Percentiles rank a stretch among this genome's conserved stretches.
phyloP scores from a whole-genome alignment of 2,888 invertebrate species.

The Thyatira batis region DNA sequence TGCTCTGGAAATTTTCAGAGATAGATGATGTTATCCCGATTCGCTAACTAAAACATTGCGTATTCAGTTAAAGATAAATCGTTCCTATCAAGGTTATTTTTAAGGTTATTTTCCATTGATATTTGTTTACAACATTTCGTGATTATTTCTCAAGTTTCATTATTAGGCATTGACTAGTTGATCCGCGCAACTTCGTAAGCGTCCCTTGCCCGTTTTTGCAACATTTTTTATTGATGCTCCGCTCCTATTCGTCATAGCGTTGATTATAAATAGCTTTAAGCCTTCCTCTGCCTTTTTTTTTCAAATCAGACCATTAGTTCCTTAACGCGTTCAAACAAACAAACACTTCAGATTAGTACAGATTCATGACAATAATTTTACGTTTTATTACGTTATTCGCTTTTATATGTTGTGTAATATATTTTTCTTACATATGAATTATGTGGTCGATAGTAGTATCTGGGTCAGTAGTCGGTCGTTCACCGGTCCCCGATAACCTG shows the following conservation, averaged over 20 bases:
- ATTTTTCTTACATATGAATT: conserved; percentile 3
- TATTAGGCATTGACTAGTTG: too few species aligned
- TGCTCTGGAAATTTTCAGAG: not conserved
- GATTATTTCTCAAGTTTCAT: not conserved
- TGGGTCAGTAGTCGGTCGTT: conserved; percentile 43
- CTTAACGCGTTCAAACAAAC: too few species aligned
- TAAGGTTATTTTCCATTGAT: not conserved
- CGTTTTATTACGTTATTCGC: not conserved
- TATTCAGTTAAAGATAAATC: not conserved
- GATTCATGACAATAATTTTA: not conserved
- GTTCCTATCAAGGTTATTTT: not conserved
- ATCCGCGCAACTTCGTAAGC: too few species aligned
- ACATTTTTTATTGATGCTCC: too few species aligned
- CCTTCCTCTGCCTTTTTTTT: too few species aligned
- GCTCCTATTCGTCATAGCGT: too few species aligned
- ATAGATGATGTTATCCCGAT: not conserved
- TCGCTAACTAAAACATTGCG: not conserved
- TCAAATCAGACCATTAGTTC: too few species aligned
- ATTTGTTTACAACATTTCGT: not conserved
- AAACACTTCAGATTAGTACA: too few species aligned
- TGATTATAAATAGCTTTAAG: too few species aligned
- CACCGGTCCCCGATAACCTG: conserved; percentile 38
- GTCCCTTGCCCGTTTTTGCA: too few species aligned
- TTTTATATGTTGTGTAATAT: not conserved
- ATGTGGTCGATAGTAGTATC: conserved; percentile 15